These are phyloP conservation scores for Menura novaehollandiae DNA, from an alignment of 2,113 vertebrate species.

Conservation along the genomic window DNA sequence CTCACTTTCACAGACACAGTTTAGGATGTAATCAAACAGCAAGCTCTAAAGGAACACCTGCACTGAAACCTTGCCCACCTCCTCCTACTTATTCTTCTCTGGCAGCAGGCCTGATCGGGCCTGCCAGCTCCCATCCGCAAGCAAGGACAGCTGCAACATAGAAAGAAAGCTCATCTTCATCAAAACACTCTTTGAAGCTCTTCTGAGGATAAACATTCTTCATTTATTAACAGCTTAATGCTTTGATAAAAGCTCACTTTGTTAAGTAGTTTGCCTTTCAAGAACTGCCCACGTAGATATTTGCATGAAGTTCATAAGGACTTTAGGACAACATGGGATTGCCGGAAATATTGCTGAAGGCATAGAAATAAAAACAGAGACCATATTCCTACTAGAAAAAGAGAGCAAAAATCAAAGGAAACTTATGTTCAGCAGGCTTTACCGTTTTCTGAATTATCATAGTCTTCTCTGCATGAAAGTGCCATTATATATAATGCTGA, in stretches of 20 bases:
- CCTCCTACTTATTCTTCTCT: background rate
- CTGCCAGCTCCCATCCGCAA: conserved; percentile 3
- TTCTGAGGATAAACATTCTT: conserved; percentile 59
- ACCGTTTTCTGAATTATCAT: background rate
- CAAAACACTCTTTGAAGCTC: conserved; percentile 66
- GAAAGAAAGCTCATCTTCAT: conserved; percentile 60
- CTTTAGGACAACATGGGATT: background rate
- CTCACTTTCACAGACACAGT: conserved; percentile 11
- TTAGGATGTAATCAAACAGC: conserved; percentile 24
- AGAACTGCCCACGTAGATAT: conserved; percentile 7
- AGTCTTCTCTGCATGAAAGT: background rate
- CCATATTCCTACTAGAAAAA: background rate
- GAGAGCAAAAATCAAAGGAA: conserved; percentile 8
- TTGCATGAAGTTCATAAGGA: conserved; percentile 34
- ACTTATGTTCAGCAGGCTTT: conserved; percentile 1
- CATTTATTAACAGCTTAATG: conserved; percentile 65
- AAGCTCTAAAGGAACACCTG: conserved; percentile 54
- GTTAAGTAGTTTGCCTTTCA: conserved; percentile 48
- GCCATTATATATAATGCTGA: background rate
- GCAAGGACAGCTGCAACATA: conserved; percentile 55
- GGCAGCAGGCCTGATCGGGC: conserved; percentile 23
- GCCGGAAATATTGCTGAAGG: conserved; percentile 10
- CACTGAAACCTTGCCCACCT: conserved; percentile 16
- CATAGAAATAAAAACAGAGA: conserved; percentile 8
- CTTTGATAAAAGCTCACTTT: conserved; percentile 69